Conservation (phyloP, 2,113 vertebrate genomes). For the Psilopogon haemacephalus region DNA sequence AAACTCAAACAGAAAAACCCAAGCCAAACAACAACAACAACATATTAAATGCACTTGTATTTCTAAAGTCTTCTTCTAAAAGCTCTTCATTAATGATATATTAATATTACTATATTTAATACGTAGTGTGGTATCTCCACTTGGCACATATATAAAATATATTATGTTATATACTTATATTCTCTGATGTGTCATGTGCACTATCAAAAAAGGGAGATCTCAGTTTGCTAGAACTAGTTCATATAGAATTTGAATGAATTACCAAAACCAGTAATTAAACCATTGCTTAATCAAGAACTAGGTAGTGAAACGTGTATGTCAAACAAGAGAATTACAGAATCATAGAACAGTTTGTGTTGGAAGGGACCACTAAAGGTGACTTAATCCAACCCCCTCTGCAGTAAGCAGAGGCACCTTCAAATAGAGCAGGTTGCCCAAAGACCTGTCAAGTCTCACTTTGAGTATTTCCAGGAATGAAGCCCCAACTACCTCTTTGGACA, state of each 20-base stretch:
- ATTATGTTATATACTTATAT: not conserved
- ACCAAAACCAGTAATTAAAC: not conserved
- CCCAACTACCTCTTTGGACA: too few relatives aligned
- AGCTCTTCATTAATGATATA: not conserved
- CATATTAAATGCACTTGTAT: not conserved
- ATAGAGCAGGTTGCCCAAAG: too few relatives aligned
- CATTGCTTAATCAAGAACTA: not conserved
- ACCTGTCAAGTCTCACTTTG: too few relatives aligned
- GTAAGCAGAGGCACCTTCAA: too few relatives aligned
- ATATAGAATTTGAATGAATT: not conserved
- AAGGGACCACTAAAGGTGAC: too few relatives aligned
- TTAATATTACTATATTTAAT: not conserved
- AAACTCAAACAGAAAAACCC: not conserved
- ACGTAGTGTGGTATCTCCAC: not conserved
- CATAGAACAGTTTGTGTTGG: too few relatives aligned
- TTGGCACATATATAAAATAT: not conserved
- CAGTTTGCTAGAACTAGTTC: not conserved
- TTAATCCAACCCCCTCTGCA: too few relatives aligned
- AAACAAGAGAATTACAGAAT: not conserved
- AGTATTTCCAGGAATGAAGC: too few relatives aligned
- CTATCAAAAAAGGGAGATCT: not conserved
- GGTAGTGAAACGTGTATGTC: not conserved
- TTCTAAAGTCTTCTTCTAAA: not conserved
- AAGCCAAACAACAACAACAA: too few relatives aligned
- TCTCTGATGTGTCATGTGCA: not conserved